These are phyloP conservation scores for Rhimphoctona megacephalus DNA, from an alignment of 2,888 invertebrate genomes.

Conservation along the genomic window DNA sequence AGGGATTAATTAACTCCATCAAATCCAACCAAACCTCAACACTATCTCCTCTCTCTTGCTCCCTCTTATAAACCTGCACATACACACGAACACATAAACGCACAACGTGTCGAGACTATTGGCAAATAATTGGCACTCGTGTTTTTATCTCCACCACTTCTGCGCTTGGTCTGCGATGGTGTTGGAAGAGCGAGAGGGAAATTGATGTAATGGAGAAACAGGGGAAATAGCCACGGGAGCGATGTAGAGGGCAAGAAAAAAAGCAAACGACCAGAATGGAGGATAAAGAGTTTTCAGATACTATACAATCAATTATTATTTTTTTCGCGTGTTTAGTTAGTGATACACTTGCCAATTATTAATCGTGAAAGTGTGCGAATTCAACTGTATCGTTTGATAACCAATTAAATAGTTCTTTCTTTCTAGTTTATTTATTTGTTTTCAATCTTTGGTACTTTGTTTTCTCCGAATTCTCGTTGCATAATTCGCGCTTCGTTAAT, in stretches of 20 bases:
- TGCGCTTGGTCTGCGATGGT: conserved; percentile 17
- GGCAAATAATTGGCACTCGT: conserved; percentile 71
- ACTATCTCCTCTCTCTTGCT: conserved; percentile 4
- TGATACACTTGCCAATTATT: too few relatives aligned
- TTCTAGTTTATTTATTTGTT: background rate
- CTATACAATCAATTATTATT: background rate
- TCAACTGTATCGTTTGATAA: background rate
- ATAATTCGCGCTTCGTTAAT: background rate
- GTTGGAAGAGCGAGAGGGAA: background rate
- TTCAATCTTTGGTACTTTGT: background rate
- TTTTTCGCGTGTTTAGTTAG: background rate
- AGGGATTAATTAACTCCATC: conserved; percentile 81
- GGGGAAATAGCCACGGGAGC: background rate
- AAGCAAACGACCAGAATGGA: background rate
- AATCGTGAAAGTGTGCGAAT: too few relatives aligned
- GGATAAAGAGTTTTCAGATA: background rate
- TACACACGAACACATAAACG: background rate
- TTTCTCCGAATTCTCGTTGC: background rate
- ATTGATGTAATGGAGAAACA: conserved; percentile 39
- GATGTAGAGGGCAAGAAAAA: background rate
- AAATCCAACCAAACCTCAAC: conserved; percentile 75
- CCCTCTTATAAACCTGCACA: conserved; percentile 8
- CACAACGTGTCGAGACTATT: conserved; percentile 63
- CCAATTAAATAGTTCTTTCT: background rate
- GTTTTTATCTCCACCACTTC: conserved; percentile 55